A percentile compares a stretch with the other conserved stretches of the same genome.
Evolutionary conservation across 2,797 vertebrate genomes (phyloP).

Genomic region (Melanotaenia trifasciata): DNA sequence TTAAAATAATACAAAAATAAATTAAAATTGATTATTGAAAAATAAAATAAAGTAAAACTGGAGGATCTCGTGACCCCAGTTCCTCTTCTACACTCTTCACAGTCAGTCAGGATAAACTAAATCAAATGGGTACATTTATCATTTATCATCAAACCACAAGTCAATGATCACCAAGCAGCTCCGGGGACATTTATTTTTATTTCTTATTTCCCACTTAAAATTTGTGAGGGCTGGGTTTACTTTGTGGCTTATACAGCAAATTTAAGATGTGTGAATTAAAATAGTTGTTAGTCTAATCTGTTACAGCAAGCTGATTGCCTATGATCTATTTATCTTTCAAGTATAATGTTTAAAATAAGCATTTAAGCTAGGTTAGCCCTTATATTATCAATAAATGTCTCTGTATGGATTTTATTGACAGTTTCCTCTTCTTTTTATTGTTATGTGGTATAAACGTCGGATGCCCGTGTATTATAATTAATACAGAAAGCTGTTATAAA

Average conservation of each 20-base stretch:
- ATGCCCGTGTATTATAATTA: neutral
- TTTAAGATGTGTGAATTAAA: neutral
- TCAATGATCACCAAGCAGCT: slow-evolving; percentile 21
- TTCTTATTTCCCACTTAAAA: neutral
- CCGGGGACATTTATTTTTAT: slow-evolving; percentile 9
- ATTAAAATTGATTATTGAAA: too few species aligned
- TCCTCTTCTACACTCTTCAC: too few species aligned
- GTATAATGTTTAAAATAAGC: neutral
- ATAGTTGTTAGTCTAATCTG: neutral
- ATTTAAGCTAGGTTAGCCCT: neutral
- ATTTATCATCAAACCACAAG: slow-evolving; percentile 22
- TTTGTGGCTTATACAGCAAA: neutral
- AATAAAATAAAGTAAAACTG: neutral
- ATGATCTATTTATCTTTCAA: neutral
- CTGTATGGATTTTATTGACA: neutral
- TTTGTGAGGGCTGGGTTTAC: neutral
- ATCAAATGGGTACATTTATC: slow-evolving; percentile 5
- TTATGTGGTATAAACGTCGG: slow-evolving; percentile 1
- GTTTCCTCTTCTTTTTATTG: neutral
- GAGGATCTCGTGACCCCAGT: neutral
- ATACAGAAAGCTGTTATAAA: neutral
- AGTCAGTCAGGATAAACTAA: neutral
- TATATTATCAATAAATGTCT: neutral
- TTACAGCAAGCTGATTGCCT: neutral
- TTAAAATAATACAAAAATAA: too few species aligned